These are phyloP conservation scores for Brachypteracias leptosomus DNA, from an alignment of 2,113 vertebrate species.

Conservation along the genomic window DNA sequence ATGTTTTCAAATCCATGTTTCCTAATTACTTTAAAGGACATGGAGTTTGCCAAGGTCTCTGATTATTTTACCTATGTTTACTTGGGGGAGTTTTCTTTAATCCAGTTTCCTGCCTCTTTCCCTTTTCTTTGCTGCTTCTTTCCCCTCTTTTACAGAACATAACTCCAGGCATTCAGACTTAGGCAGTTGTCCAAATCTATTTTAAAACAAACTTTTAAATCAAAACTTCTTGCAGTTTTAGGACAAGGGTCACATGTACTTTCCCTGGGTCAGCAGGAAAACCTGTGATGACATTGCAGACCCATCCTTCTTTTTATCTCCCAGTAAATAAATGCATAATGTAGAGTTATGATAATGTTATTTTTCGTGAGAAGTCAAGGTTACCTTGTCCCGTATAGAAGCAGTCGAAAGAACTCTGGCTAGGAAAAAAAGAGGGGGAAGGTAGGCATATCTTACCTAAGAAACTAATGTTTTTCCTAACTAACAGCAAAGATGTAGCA, in stretches of 20 bases:
- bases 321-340: not conserved
- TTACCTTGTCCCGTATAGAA: not conserved
- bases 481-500: not conserved
- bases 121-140: not conserved
- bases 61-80: slow-evolving; percentile 7
- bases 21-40: not conserved
- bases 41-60: not conserved
- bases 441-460: not conserved
- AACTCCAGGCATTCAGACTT: not conserved
- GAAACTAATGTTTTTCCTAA: not conserved
- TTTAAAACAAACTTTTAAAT: slow-evolving; percentile 40
- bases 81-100: not conserved
- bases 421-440: not conserved
- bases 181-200: slow-evolving; percentile 45
- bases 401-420: not conserved
- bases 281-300: not conserved
- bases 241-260: not conserved
- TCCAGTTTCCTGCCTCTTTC: not conserved
- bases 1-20: slow-evolving; percentile 31
- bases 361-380: not conserved
- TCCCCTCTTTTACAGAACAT: not conserved
- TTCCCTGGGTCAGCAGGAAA: not conserved
- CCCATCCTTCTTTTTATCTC: not conserved
- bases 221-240: slow-evolving; percentile 10
- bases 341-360: not conserved